A percentile compares a stretch with the other conserved stretches of the same genome.
Conservation (phyloP, 1,140 invertebrate genomes). For the Thrips palmi region DNA sequence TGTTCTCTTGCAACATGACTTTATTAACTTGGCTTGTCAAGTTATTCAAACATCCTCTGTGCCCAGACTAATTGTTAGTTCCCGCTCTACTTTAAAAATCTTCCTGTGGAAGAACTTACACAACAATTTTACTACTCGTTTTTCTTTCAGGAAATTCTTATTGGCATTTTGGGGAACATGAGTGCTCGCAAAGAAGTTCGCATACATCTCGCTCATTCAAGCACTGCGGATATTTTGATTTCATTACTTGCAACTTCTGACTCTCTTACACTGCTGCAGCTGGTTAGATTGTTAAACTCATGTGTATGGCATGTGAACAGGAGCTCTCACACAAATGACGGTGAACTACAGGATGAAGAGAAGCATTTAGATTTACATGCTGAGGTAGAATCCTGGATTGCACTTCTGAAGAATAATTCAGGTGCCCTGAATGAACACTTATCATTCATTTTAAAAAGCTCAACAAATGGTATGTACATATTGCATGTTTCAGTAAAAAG, state of each 20-base stretch:
- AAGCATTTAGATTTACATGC: background rate
- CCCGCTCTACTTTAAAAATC: slow-evolving; percentile 5
- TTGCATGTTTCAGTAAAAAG: background rate
- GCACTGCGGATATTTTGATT: slow-evolving; percentile 29
- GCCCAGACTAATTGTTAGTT: slow-evolving; percentile 30
- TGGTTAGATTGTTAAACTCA: slow-evolving; percentile 23
- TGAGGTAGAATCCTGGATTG: slow-evolving; percentile 23
- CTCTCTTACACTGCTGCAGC: slow-evolving; percentile 39
- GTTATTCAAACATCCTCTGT: slow-evolving; percentile 26
- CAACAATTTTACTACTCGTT: slow-evolving; percentile 4
- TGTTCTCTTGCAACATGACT: slow-evolving; percentile 42
- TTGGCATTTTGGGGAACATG: slow-evolving; percentile 55
- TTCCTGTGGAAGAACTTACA: background rate
- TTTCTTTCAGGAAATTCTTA: slow-evolving; percentile 37
- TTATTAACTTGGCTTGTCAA: slow-evolving; percentile 33
- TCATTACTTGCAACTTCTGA: slow-evolving; percentile 36
- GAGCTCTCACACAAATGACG: background rate
- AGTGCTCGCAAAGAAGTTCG: slow-evolving; percentile 33
- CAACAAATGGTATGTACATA: slow-evolving; percentile 34
- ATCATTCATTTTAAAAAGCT: slow-evolving; percentile 44
- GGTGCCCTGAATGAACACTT: slow-evolving; percentile 31
- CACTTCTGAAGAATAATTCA: slow-evolving; percentile 24
- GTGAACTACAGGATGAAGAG: background rate
- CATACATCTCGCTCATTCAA: slow-evolving; percentile 22
- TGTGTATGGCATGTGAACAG: slow-evolving; percentile 9